These are phyloP conservation scores for Psittacula derbiana DNA, from an alignment of 2,797 vertebrate genomes.

Conservation along the genomic window DNA sequence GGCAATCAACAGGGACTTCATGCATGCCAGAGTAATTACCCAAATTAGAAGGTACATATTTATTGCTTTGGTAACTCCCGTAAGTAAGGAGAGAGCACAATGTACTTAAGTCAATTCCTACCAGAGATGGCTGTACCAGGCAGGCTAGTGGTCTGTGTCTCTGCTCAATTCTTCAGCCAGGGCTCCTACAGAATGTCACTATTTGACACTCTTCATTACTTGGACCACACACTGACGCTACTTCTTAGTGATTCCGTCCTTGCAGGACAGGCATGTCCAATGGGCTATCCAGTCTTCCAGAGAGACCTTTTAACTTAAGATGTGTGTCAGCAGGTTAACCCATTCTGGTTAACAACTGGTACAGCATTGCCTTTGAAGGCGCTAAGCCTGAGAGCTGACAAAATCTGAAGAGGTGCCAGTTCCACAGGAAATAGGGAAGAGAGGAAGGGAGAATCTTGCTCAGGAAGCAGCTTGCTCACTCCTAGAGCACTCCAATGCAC, in stretches of 20 bases:
- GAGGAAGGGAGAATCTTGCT: not conserved
- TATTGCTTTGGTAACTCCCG: not conserved
- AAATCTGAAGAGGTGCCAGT: not conserved
- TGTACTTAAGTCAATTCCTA: not conserved
- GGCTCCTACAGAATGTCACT: not conserved
- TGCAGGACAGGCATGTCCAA: not conserved
- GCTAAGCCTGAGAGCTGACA: not conserved
- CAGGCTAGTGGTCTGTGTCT: not conserved
- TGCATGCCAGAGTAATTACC: not conserved
- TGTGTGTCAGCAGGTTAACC: not conserved
- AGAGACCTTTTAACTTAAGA: not conserved
- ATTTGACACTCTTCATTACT: not conserved
- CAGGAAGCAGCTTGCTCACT: not conserved
- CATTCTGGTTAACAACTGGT: not conserved
- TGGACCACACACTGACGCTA: not conserved
- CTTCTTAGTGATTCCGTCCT: not conserved
- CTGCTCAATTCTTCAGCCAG: not conserved
- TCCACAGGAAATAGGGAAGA: not conserved
- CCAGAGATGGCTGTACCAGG: not conserved
- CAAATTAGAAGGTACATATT: not conserved
- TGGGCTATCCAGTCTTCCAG: not conserved
- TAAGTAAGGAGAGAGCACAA: not conserved
- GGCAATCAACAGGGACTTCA: not conserved
- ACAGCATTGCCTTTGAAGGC: not conserved
- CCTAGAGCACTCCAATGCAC: not conserved